phyloP scores from a whole-genome alignment of 2,113 vertebrate species.

The Oreochromis spilurus region DNA sequence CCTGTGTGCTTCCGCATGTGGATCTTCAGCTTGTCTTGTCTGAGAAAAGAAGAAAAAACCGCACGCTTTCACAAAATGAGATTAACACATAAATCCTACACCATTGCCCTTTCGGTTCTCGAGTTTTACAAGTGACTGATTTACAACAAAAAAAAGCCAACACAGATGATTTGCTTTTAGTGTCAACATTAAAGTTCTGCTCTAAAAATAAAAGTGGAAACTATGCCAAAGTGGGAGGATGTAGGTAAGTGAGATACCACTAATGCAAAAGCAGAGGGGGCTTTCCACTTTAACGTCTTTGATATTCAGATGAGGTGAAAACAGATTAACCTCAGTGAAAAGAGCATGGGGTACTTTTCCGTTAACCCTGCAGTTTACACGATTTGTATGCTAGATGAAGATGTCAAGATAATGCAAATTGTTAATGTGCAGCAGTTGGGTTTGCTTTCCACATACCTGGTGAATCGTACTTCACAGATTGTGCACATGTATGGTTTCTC shows the following conservation, averaged over 20 bases:
- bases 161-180: background rate
- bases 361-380: constrained; percentile 3
- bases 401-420: background rate
- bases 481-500: constrained; percentile 99
- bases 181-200: background rate
- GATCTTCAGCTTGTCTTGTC: constrained; percentile 98
- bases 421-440: background rate
- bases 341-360: constrained; percentile 39
- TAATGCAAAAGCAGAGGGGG: constrained; percentile 48
- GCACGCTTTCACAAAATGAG: background rate
- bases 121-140: background rate
- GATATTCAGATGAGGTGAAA: constrained; percentile 53
- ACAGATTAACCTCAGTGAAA: constrained; percentile 43
- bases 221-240: constrained; percentile 9
- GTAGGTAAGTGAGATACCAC: constrained; percentile 17
- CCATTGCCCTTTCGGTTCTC: background rate
- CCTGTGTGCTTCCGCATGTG: constrained; percentile 99
- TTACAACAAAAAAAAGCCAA: background rate
- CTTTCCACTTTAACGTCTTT: constrained; percentile 56
- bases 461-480: constrained; percentile 98
- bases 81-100: background rate
- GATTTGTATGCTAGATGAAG: background rate
- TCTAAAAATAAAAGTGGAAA: constrained; percentile 28
- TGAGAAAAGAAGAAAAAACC: constrained; percentile 54
- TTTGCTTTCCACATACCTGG: constrained; percentile 78